Percentiles rank a stretch among this genome's conserved stretches.
phyloP scores from a whole-genome alignment of 2,113 vertebrate genomes.

The Dromiciops gliroides region DNA sequence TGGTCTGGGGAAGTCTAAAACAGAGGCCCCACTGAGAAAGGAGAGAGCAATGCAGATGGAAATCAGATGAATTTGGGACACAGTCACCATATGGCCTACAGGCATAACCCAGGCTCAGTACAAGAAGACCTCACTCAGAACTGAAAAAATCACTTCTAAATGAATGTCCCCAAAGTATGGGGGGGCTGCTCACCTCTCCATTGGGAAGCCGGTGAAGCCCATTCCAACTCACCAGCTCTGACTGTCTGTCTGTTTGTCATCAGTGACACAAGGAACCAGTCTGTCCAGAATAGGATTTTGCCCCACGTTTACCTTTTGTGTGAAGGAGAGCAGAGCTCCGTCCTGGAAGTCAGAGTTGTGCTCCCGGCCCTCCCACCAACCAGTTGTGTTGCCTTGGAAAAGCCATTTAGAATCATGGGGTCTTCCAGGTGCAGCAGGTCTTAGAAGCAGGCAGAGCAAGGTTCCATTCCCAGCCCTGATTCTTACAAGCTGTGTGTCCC shows the following conservation, averaged over 20 bases:
- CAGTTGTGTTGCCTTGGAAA: background rate
- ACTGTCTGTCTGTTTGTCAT: background rate
- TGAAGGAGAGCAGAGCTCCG: background rate
- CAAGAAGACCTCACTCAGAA: slow-evolving; percentile 26
- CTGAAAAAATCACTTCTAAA: slow-evolving; percentile 10
- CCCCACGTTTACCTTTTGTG: background rate
- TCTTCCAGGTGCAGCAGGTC: background rate
- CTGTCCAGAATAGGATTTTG: background rate
- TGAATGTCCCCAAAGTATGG: background rate
- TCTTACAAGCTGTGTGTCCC: background rate
- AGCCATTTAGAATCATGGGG: background rate
- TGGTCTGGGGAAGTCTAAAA: background rate
- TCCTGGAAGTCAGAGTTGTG: background rate
- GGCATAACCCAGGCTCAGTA: background rate
- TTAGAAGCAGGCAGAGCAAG: background rate
- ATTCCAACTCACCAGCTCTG: slow-evolving; percentile 5
- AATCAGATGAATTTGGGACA: background rate
- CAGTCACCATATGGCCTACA: background rate
- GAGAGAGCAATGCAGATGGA: background rate
- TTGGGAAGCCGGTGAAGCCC: background rate
- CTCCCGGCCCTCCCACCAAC: background rate
- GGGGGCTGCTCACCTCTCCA: background rate
- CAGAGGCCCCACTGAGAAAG: slow-evolving; percentile 6
- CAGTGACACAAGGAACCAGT: slow-evolving; percentile 16
- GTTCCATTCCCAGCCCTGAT: background rate